Base-by-base conservation (phyloP, 2,888 invertebrate genomes). In the Agriotes lineatus region DNA sequence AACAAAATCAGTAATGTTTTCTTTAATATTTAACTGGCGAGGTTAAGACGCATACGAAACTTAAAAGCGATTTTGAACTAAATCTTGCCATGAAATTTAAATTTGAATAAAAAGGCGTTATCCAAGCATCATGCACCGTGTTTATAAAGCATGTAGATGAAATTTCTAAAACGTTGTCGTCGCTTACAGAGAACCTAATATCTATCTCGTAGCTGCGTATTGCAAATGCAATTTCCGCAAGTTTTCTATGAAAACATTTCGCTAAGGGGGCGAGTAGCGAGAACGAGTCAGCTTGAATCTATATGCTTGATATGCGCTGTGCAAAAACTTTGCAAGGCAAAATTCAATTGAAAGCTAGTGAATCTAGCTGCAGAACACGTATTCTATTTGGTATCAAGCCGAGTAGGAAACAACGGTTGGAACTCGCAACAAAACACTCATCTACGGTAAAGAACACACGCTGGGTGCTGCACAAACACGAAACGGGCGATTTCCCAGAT, bases 351-450 rank as follows among this genome's bases (percentile, higher is more conserved):
- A 60, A 64, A 59, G 58, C 52, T 44, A 54, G 59, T 54, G 71
- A 69, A 75, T 76, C 74, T 76, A 74, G 73, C 72, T 75, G 76
- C 76, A 73, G 75, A 75, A 77, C 77, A 78, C 76, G 78, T 78
- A 75, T 75, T 76, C 76, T 75, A 77, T 76, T 76, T 74, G 72
- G 73, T 72, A 74, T 74, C 74, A 74, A 74, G 72, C 73, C 64
- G 71, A 72, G 72, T 72, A 73, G 71, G 74, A 75, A 77, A 76
- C 76, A 76, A 73, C 72, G 72, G 73, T 69, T 68, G 67, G 67
- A 73, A 72, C 74, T 75, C 70, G 68, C 73, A 76, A 75, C 75
- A 77, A 77, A 77, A 75, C 75, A 75, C 68, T 63, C 63, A 63
- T 68, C 63, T 63, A 64, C 52, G 62, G 68, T 48, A 64, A 68